Conservation (phyloP, 2,113 vertebrate species). For the Alouatta palliata region DNA sequence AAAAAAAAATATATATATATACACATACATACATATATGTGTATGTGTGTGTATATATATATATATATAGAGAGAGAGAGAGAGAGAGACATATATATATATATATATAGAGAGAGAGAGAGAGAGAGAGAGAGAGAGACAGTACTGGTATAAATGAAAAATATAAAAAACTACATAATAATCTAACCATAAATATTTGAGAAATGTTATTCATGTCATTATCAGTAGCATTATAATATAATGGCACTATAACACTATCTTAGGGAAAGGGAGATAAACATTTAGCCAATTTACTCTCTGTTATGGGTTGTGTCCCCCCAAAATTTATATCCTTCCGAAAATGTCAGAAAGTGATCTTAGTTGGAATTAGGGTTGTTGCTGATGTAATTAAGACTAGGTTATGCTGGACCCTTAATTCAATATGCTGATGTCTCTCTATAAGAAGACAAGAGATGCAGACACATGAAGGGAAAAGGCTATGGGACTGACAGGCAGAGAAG, state of each 20-base stretch:
- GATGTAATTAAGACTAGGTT: background rate
- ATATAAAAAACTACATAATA: background rate
- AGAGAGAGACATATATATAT: too few relatives aligned
- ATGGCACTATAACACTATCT: background rate
- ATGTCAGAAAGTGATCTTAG: background rate
- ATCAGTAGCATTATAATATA: background rate
- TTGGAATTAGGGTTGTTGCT: background rate
- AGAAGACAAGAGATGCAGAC: background rate
- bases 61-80: too few relatives aligned
- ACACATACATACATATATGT: too few relatives aligned
- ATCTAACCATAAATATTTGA: background rate
- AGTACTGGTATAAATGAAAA: slow-evolving; percentile 30
- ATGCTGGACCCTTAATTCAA: background rate
- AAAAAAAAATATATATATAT: background rate
- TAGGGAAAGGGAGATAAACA: background rate
- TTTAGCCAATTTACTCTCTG: background rate
- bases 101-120: too few relatives aligned
- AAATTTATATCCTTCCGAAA: background rate
- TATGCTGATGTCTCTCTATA: background rate
- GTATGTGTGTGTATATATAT: too few relatives aligned
- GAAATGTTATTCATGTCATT: background rate
- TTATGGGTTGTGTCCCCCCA: background rate
- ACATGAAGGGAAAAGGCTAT: background rate
- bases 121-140: too few relatives aligned
- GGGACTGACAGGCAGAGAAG: background rate